Evolutionary conservation across 2,888 invertebrate genomes (phyloP).

Genomic region (Macaria liturata): DNA sequence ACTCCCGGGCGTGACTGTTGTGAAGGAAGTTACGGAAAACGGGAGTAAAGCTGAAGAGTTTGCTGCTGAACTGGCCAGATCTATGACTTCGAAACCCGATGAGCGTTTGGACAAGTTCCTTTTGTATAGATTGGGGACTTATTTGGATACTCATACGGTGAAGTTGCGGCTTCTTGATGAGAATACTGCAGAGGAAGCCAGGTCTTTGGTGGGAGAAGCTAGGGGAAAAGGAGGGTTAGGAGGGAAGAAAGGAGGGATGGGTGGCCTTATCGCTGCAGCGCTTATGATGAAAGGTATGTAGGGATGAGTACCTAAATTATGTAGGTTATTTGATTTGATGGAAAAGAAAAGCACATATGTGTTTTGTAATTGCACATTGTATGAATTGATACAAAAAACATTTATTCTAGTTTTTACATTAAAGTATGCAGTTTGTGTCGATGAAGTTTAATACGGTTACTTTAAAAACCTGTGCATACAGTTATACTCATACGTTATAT

Average conservation of each 20-base stretch:
- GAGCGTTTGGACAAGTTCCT: constrained; percentile 90
- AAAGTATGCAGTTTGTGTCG: too few species aligned
- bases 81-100: constrained; percentile 89
- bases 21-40: constrained; percentile 82
- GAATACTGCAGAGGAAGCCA: constrained; percentile 82
- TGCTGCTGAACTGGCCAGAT: constrained; percentile 88
- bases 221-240: constrained; percentile 77
- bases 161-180: constrained; percentile 88
- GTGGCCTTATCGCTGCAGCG: constrained; percentile 81
- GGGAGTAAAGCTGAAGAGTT: constrained; percentile 87
- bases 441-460: too few species aligned
- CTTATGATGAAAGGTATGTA: constrained; percentile 85
- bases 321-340: too few species aligned
- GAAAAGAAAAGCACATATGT: too few species aligned
- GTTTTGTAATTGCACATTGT: not conserved
- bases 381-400: too few species aligned
- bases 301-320: too few species aligned
- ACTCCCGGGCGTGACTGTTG: constrained; percentile 81
- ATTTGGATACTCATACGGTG: constrained; percentile 89
- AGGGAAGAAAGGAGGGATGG: constrained; percentile 78
- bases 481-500: too few species aligned
- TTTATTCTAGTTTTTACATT: too few species aligned
- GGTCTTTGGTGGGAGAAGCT: constrained; percentile 80
- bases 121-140: constrained; percentile 87
- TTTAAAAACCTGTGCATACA: too few species aligned